Conservation (phyloP, 2,797 vertebrate genomes). For the Lagothrix lagotricha region DNA sequence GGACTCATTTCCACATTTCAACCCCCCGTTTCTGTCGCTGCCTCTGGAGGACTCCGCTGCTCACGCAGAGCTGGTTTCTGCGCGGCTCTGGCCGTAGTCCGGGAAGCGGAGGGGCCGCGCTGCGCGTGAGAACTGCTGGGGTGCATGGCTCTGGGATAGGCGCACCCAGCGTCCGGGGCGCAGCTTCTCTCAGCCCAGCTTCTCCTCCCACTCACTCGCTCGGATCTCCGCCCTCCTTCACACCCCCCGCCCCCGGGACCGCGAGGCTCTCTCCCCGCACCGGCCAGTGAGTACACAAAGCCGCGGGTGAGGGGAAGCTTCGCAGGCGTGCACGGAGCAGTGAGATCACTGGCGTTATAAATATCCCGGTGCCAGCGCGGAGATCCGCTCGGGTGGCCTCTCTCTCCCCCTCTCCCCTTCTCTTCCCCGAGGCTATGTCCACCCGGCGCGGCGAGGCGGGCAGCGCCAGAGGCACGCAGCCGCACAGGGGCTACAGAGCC, state of each 20-base stretch:
- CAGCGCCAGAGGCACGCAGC: conserved; percentile 75
- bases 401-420: conserved; percentile 49
- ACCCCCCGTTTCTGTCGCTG: not conserved
- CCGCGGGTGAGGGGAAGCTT: conserved; percentile 80
- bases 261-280: conserved; percentile 64
- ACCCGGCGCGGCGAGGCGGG: conserved; percentile 77
- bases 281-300: conserved; percentile 70
- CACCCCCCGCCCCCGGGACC: conserved; percentile 73
- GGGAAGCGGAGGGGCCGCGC: not conserved
- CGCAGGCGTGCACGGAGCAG: conserved; percentile 87
- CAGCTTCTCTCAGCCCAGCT: conserved; percentile 23
- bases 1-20: not conserved
- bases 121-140: not conserved
- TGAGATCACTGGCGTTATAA: conserved; percentile 96
- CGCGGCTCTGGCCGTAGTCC: not conserved
- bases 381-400: conserved; percentile 82
- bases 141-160: not conserved
- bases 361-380: conserved; percentile 89
- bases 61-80: not conserved
- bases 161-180: conserved; percentile 31
- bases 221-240: conserved; percentile 74
- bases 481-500: conserved; percentile 73
- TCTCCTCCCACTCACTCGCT: conserved; percentile 66
- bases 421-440: conserved; percentile 87
- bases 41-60: not conserved